phyloP scores from a whole-genome alignment of 2,113 vertebrate species.

The Heterochromis multidens region DNA sequence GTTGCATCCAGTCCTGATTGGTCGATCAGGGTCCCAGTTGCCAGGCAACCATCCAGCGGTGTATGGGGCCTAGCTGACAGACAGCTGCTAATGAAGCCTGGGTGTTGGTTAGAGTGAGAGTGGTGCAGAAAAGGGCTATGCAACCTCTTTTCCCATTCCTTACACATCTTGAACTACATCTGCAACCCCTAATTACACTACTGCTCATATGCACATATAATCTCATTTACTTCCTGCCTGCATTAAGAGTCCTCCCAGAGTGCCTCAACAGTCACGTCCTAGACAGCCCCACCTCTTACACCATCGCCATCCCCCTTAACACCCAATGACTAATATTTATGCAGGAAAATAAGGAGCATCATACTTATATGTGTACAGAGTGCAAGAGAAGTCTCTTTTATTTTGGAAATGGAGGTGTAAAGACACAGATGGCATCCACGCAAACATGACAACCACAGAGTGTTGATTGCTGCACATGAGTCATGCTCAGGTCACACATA shows the following conservation, averaged over 20 bases:
- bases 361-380: not conserved
- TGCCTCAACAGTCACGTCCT: conserved; percentile 15
- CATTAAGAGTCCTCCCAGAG: not conserved
- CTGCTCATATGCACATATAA: not conserved
- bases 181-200: not conserved
- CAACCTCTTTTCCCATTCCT: conserved; percentile 37
- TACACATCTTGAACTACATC: conserved; percentile 24
- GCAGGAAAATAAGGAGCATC: not conserved
- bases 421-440: conserved; percentile 51
- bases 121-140: conserved; percentile 18
- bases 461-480: conserved; percentile 51
- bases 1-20: conserved; percentile 71
- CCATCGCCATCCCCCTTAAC: not conserved
- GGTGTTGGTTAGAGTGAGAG: conserved; percentile 11
- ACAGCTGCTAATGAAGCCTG: conserved; percentile 70
- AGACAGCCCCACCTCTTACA: not conserved
- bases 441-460: conserved; percentile 24
- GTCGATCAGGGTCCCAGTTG: conserved; percentile 72
- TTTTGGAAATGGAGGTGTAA: conserved; percentile 43
- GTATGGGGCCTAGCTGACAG: conserved; percentile 55
- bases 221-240: not conserved
- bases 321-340: conserved; percentile 48
- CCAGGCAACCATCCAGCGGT: conserved; percentile 76
- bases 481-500: conserved; percentile 58
- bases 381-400: not conserved